phyloP scores from a whole-genome alignment of 2,113 vertebrate species.

The Chamaea fasciata region DNA sequence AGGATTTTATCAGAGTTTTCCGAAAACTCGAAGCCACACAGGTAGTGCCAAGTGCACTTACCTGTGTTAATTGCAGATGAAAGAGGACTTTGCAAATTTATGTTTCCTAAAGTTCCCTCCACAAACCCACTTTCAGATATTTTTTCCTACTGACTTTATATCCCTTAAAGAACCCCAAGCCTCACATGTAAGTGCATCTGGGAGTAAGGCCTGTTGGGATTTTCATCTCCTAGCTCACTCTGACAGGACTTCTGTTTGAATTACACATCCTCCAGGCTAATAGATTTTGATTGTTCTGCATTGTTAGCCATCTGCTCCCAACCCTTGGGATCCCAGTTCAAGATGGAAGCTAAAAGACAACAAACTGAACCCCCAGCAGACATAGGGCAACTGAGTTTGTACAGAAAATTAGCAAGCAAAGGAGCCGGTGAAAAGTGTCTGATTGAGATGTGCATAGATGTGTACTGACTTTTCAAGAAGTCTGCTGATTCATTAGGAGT shows the following conservation, averaged over 20 bases:
- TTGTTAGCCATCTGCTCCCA: constrained; percentile 1
- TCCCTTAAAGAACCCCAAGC: neutral
- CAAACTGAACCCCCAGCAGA: neutral
- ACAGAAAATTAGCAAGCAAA: neutral
- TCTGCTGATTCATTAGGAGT: neutral
- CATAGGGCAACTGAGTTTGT: neutral
- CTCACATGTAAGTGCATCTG: neutral
- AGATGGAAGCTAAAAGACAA: neutral
- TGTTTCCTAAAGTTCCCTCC: neutral
- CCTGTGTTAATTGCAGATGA: neutral
- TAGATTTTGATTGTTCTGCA: neutral
- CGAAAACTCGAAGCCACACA: neutral
- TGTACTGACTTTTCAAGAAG: neutral
- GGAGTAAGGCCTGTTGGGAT: neutral
- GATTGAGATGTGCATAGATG: neutral
- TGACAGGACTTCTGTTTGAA: neutral
- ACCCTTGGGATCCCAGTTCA: neutral
- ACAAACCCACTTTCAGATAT: neutral
- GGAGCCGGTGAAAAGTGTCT: neutral
- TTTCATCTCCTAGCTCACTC: neutral
- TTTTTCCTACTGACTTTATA: neutral
- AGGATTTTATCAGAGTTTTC: neutral
- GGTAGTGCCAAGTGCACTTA: neutral
- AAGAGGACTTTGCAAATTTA: neutral
- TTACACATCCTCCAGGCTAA: neutral